Conservation (phyloP, 37 sponge, comb jelly and placozoan species). For the Spongilla lacustris region DNA sequence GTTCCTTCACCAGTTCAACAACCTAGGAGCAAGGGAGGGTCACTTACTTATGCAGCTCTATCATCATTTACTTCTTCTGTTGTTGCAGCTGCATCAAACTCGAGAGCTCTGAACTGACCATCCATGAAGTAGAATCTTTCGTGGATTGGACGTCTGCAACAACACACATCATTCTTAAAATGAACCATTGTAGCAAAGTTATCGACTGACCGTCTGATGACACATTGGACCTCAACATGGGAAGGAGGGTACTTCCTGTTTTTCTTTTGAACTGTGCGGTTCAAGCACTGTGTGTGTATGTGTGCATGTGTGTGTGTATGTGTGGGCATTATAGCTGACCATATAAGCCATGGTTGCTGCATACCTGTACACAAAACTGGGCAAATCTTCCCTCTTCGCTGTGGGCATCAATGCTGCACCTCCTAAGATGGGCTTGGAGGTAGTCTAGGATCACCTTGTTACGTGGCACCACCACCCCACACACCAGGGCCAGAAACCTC, state of each 20-base stretch:
- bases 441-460: slow-evolving; percentile 86
- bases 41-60: background rate
- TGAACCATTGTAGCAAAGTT: background rate
- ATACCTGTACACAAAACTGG: slow-evolving; percentile 81
- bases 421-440: slow-evolving; percentile 81
- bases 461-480: slow-evolving; percentile 89
- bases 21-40: slow-evolving; percentile 58
- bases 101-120: slow-evolving; percentile 94
- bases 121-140: slow-evolving; percentile 97
- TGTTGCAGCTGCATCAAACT: slow-evolving; percentile 89
- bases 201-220: slow-evolving; percentile 71
- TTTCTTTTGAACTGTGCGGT: slow-evolving; percentile 70
- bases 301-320: too few species aligned
- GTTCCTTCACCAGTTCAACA: slow-evolving; percentile 86
- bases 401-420: slow-evolving; percentile 76
- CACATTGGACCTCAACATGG: slow-evolving; percentile 80
- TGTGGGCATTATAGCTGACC: background rate
- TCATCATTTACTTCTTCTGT: slow-evolving; percentile 71
- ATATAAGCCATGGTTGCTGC: background rate
- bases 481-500: slow-evolving; percentile 78
- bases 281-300: slow-evolving; percentile 54
- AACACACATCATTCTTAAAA: background rate
- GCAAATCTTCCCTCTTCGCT: slow-evolving; percentile 95
- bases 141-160: slow-evolving; percentile 86
- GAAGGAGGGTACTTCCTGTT: slow-evolving; percentile 97